phyloP scores from a whole-genome alignment of 1,140 invertebrate species.

The Belonocnema kinseyi region DNA sequence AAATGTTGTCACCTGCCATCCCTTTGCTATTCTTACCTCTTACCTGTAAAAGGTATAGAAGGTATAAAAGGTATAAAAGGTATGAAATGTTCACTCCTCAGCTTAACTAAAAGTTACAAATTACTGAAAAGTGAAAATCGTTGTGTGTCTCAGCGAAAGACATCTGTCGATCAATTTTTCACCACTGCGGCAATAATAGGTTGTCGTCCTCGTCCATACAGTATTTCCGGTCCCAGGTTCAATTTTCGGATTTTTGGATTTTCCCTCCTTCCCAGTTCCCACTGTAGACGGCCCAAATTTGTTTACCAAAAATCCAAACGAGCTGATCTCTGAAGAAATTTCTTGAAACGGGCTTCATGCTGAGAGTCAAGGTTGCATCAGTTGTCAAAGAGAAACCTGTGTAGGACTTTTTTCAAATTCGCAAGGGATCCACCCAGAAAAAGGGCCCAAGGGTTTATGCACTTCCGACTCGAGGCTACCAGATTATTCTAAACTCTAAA shows the following conservation, averaged over 20 bases:
- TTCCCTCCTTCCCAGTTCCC: too few species aligned
- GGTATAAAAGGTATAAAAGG: neutral
- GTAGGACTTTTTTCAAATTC: neutral
- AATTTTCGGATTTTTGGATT: too few species aligned
- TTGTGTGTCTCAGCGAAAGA: neutral
- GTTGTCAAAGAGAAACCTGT: neutral
- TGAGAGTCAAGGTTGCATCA: neutral
- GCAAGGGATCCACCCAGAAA: neutral
- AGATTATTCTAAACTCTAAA: too few species aligned
- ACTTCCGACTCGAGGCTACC: too few species aligned
- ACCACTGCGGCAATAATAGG: constrained; percentile 12
- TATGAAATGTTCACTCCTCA: neutral
- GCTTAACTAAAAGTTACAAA: neutral
- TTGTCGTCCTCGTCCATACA: neutral
- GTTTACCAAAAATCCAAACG: too few species aligned
- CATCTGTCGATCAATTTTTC: constrained; percentile 24
- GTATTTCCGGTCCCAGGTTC: too few species aligned
- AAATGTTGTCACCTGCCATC: too few species aligned
- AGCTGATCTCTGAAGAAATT: neutral
- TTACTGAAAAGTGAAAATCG: neutral
- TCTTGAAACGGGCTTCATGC: neutral
- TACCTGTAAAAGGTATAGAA: neutral
- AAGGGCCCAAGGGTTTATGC: too few species aligned
- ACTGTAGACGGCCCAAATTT: too few species aligned
- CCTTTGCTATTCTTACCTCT: neutral